These are phyloP conservation scores for Solea senegalensis DNA, from an alignment of 2,113 vertebrate species.

Conservation along the genomic window DNA sequence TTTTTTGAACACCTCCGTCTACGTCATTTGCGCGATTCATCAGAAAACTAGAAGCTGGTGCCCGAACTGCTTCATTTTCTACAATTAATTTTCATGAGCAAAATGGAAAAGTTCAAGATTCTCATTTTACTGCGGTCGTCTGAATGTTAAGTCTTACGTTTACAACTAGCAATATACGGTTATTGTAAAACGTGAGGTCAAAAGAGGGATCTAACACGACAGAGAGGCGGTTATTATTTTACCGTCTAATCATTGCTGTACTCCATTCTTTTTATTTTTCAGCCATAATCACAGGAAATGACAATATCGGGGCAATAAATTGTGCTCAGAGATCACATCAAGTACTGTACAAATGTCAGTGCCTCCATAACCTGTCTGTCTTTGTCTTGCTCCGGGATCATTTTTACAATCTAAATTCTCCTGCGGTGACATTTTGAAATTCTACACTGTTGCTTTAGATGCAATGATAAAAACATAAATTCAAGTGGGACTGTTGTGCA, in stretches of 20 bases:
- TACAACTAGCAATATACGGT: not conserved
- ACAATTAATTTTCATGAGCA: too few species aligned
- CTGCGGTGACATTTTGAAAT: not conserved
- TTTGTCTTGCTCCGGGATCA: not conserved
- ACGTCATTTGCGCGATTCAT: too few species aligned
- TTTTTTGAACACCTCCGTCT: too few species aligned
- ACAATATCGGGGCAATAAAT: too few species aligned
- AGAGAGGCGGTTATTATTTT: too few species aligned
- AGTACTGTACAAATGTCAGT: not conserved
- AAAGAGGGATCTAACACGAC: not conserved
- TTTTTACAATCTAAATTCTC: not conserved
- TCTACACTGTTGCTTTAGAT: not conserved
- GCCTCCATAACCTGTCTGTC: not conserved
- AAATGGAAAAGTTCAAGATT: too few species aligned
- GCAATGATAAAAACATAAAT: not conserved
- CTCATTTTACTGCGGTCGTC: too few species aligned
- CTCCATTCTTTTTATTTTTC: not conserved
- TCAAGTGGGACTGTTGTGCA: not conserved
- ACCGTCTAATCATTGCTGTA: not conserved
- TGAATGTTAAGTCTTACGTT: too few species aligned
- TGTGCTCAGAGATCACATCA: not conserved
- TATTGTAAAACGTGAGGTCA: not conserved
- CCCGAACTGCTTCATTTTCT: too few species aligned
- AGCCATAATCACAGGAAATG: not conserved
- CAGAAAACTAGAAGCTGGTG: too few species aligned